Evolutionary conservation across 2,888 invertebrate genomes (phyloP), one percentile per base, ranked within the genome.

Genomic region (Amphipoea oculea): DNA sequence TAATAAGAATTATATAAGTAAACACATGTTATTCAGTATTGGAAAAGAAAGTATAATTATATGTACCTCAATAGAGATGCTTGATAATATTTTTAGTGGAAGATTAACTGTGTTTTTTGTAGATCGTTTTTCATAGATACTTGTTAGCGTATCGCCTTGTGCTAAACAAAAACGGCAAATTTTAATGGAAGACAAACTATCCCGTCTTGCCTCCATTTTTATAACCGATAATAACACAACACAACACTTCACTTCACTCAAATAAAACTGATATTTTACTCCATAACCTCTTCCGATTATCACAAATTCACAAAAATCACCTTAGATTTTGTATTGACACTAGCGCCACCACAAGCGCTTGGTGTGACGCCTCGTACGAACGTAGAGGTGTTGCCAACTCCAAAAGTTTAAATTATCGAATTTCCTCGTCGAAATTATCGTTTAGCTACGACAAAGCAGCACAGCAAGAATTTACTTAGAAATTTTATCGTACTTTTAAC

Each of bases 91-190:
- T 96, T 98, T 98, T 89, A 98, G 94, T 77, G 98, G 97, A 89
- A 98, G 96, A 88, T 98, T 97, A 88, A 98, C 97, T 81, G 97
- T 95, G 90, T 97, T 97, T 94, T 97, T 98, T 90, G 96, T 95
- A 83, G 94, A 93, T 86, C 96, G 94, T 87, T 97, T 97, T 89
- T 98, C 97, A 93, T 98, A 98, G 92, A 98, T 98, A 94, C 97
- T 98, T 86, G 96, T 97, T 84, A 98, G 94, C 78, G 97, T 97
- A 84, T 97, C 97, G 88, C 97, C 97, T 92, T 98, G 97, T 82
- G 97, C 95, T 89, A 98, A 96, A 94, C 98, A 98, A 95, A 98
- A 98, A 88, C 98, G 97, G 94, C 98, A 98, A 83, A 98, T 97
- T 94, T 97, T 97, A 95, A 98, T 97, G 72, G 96, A 95, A 93